phyloP scores from a whole-genome alignment of 2,797 vertebrate species.

The Lophotriccus pileatus region DNA sequence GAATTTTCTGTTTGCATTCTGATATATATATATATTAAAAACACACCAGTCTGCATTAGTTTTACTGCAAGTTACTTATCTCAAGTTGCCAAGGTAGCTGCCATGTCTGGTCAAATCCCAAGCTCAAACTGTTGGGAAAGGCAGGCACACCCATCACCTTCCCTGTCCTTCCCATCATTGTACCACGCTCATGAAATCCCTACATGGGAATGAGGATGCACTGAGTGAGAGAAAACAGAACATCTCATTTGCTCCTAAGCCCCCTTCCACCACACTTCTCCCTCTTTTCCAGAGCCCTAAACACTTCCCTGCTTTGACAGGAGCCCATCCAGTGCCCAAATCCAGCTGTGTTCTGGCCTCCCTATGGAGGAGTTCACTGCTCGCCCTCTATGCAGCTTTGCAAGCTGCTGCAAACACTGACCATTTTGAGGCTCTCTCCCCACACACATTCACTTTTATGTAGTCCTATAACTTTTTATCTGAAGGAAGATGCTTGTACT shows the following conservation, averaged over 20 bases:
- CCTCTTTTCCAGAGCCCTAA: background rate
- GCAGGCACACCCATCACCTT: background rate
- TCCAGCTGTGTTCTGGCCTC: background rate
- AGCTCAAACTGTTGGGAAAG: background rate
- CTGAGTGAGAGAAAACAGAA: background rate
- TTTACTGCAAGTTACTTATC: background rate
- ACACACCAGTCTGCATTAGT: background rate
- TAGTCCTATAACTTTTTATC: constrained; percentile 34
- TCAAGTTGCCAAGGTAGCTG: background rate
- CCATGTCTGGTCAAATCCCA: background rate
- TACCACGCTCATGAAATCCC: background rate
- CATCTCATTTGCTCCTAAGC: background rate
- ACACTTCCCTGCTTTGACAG: fast-evolving
- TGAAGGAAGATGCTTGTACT: background rate
- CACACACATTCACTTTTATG: background rate
- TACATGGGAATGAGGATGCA: fast-evolving
- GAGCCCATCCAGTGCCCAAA: fast-evolving
- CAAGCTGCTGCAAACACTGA: background rate
- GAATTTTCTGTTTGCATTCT: background rate
- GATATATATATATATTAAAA: background rate
- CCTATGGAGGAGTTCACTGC: background rate
- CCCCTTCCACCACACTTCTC: background rate
- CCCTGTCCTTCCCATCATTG: background rate
- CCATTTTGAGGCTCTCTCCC: background rate
- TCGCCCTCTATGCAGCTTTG: background rate